These are phyloP conservation scores for Phycodurus eques DNA, from an alignment of 2,113 vertebrate genomes.

Conservation along the genomic window DNA sequence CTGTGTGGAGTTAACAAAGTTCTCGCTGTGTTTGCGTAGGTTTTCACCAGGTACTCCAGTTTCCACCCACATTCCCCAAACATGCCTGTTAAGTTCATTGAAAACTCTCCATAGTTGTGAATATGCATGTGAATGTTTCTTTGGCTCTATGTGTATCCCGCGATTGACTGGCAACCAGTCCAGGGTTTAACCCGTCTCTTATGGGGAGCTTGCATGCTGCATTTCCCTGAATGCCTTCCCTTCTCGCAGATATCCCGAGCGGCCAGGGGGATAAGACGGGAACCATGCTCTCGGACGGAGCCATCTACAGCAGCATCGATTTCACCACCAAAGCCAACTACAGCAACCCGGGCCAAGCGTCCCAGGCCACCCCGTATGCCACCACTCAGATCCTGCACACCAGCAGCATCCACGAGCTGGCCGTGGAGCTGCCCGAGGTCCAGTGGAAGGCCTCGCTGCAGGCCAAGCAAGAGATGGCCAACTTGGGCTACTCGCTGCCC, in stretches of 20 bases:
- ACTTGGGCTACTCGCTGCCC: constrained; percentile 91
- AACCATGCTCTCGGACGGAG: constrained; percentile 97
- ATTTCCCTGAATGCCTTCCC: neutral
- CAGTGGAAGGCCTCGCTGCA: constrained; percentile 96
- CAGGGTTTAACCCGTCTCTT: no score
- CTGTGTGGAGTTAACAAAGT: no score
- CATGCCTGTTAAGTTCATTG: no score
- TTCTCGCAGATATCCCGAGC: constrained; percentile 80
- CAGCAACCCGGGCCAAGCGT: constrained; percentile 91
- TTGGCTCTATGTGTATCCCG: no score
- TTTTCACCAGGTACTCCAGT: no score
- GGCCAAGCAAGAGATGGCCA: constrained; percentile 93
- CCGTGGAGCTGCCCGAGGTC: constrained; percentile 91
- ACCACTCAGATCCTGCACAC: constrained; percentile 97
- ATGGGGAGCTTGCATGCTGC: neutral
- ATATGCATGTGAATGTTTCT: no score
- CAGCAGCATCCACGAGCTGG: constrained; percentile 95
- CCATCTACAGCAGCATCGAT: constrained; percentile 99
- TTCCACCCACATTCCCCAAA: no score
- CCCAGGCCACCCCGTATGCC: constrained; percentile 94
- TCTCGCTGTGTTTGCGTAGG: no score
- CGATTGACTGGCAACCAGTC: no score
- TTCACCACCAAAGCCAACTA: constrained; percentile 95
- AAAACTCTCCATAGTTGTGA: no score
- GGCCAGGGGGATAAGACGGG: constrained; percentile 91